A percentile compares a stretch with the other conserved stretches of the same genome.
Conservation (phyloP, 2,113 vertebrate genomes). For the Hymenochirus boettgeri region DNA sequence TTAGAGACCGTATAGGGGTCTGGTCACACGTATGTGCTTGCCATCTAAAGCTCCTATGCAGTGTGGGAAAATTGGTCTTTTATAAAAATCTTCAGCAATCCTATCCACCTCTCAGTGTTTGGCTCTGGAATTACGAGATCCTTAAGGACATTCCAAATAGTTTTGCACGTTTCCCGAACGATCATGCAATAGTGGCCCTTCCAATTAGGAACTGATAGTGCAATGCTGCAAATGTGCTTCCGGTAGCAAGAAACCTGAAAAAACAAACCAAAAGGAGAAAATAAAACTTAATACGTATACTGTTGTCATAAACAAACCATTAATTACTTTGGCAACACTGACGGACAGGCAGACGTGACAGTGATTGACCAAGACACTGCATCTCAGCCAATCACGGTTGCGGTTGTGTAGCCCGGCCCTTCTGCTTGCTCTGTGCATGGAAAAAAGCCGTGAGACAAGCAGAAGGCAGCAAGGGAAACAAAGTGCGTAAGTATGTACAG, state of each 20-base stretch:
- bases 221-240: constrained; percentile 9
- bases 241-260: constrained; percentile 17
- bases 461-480: too few relatives aligned
- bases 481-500: too few relatives aligned
- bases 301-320: too few relatives aligned
- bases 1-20: constrained; percentile 6
- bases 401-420: too few relatives aligned
- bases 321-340: too few relatives aligned
- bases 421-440: too few relatives aligned
- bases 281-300: too few relatives aligned
- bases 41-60: constrained; percentile 18
- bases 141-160: constrained; percentile 2
- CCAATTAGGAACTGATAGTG: constrained; percentile 20
- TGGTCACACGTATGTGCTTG: constrained; percentile 13
- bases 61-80: constrained; percentile 12
- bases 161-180: constrained; percentile 17
- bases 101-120: neutral
- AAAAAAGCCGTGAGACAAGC: too few relatives aligned
- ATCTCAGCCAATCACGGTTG: too few relatives aligned
- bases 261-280: too few relatives aligned
- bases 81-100: constrained; percentile 8
- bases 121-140: constrained; percentile 1
- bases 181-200: constrained; percentile 17
- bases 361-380: too few relatives aligned
- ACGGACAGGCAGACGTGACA: too few relatives aligned